phyloP scores from a whole-genome alignment of 2,888 invertebrate species.

The Cyclophora albipunctata region DNA sequence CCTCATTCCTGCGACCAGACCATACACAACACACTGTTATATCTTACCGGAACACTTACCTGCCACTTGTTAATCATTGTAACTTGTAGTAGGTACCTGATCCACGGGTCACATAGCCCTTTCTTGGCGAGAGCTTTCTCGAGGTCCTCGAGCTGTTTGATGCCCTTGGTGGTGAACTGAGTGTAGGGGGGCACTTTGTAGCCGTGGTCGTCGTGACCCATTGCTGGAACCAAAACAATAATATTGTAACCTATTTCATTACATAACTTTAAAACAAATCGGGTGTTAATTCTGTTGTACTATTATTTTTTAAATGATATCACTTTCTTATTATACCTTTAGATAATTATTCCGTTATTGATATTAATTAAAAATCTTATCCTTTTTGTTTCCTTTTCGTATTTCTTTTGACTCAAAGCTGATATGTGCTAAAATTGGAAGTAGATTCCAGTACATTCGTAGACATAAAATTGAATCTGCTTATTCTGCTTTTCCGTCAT shows the following conservation, averaged over 20 bases:
- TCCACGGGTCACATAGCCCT: constrained; percentile 90
- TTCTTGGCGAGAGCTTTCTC: constrained; percentile 79
- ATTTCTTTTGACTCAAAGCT: neutral
- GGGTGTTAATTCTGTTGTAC: neutral
- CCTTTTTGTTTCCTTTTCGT: neutral
- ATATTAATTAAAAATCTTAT: neutral
- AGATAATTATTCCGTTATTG: neutral
- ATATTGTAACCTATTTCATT: constrained; percentile 31
- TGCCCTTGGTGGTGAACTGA: constrained; percentile 82
- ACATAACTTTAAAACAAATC: constrained; percentile 24
- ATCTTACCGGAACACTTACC: too few species aligned
- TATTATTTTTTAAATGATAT: neutral
- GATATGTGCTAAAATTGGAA: too few species aligned
- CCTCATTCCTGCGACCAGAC: constrained; percentile 80
- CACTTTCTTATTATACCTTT: neutral
- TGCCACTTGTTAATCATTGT: too few species aligned
- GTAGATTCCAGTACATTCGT: too few species aligned
- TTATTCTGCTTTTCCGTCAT: too few species aligned
- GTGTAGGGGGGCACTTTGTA: constrained; percentile 82
- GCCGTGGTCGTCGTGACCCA: constrained; percentile 59
- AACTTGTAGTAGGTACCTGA: constrained; percentile 71
- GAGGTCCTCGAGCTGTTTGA: constrained; percentile 78
- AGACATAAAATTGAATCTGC: too few species aligned
- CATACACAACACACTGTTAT: neutral
- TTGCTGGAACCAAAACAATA: constrained; percentile 20